phyloP scores from a whole-genome alignment of 2,797 vertebrate genomes.

The Melopsittacus undulatus region DNA sequence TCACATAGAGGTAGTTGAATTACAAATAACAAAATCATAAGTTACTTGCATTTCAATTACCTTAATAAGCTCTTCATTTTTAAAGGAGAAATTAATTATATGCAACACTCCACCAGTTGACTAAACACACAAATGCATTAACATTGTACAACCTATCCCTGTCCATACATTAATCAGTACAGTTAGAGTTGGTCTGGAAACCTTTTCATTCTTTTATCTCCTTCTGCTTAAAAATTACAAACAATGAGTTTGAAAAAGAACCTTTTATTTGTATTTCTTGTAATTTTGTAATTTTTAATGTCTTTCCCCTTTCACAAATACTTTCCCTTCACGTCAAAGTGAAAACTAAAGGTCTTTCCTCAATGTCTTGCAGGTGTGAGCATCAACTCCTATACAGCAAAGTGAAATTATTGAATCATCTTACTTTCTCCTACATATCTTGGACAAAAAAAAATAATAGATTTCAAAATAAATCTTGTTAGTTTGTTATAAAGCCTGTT shows the following conservation, averaged over 20 bases:
- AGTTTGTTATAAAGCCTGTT: background rate
- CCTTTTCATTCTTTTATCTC: background rate
- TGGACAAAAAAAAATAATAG: background rate
- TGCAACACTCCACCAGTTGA: background rate
- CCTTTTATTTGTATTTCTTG: background rate
- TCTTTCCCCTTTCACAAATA: background rate
- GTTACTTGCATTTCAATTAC: background rate
- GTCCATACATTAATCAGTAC: background rate
- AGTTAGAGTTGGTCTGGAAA: background rate
- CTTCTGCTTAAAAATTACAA: background rate
- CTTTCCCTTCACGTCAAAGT: background rate
- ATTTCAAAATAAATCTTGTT: background rate
- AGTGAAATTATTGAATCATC: background rate
- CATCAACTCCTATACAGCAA: background rate
- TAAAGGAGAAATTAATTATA: background rate
- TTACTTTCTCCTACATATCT: background rate
- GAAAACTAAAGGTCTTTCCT: background rate
- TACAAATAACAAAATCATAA: background rate
- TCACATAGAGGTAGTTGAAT: background rate
- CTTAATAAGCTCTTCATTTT: background rate
- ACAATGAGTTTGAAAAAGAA: background rate
- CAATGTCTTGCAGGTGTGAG: background rate
- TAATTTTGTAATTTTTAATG: background rate
- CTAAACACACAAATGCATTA: background rate
- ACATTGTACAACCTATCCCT: background rate